Evolutionary conservation across 2,113 vertebrate genomes (phyloP).

Genomic region (Ophthalmotilapia sp.): DNA sequence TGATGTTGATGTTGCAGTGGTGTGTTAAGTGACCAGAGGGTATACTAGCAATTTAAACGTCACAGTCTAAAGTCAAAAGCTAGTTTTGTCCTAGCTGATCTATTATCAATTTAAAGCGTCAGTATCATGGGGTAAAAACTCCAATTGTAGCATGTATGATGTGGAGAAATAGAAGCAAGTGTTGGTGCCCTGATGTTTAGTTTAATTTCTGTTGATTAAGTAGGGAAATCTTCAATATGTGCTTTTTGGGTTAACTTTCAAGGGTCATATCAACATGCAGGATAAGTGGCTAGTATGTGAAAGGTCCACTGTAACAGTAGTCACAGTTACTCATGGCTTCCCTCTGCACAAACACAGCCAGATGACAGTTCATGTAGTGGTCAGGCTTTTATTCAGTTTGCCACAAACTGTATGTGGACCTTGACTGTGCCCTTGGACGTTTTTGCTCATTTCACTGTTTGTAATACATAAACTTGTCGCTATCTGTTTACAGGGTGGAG

Average conservation of each 20-base stretch:
- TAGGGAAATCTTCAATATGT: background rate
- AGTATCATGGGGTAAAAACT: background rate
- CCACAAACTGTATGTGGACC: background rate
- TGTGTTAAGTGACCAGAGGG: background rate
- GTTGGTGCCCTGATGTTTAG: background rate
- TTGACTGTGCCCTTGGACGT: background rate
- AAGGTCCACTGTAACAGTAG: background rate
- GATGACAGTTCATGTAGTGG: background rate
- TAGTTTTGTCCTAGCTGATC: background rate
- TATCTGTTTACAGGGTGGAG: conserved; percentile 70
- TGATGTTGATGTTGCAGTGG: background rate
- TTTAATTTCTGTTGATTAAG: background rate
- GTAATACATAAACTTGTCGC: background rate
- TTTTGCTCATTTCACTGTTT: background rate
- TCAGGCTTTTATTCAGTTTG: background rate
- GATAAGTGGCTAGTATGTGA: background rate
- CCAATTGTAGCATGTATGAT: background rate
- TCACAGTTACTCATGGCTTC: background rate
- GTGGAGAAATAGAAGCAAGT: background rate
- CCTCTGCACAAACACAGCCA: background rate
- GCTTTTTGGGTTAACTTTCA: background rate
- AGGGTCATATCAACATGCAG: background rate
- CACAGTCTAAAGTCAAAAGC: background rate
- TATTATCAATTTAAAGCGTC: background rate
- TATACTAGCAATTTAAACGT: background rate